Conservation (phyloP, 2,113 vertebrate species). For the Tragelaphus strepsiceros region DNA sequence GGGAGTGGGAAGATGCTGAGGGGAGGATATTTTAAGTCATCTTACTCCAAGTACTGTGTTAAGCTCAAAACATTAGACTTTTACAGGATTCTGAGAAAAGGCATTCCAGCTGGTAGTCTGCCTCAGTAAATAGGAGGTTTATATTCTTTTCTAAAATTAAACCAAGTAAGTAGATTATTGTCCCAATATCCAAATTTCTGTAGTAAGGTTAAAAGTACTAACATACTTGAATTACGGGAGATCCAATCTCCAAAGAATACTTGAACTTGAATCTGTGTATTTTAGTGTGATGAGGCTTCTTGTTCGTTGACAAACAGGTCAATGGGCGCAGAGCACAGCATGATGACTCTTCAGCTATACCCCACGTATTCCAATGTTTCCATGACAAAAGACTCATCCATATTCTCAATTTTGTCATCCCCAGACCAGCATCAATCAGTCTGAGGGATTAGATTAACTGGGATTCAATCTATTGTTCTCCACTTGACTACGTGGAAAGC, state of each 20-base stretch:
- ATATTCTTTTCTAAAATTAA: conserved; percentile 28
- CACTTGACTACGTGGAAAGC: not conserved
- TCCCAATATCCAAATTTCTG: not conserved
- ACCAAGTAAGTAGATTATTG: not conserved
- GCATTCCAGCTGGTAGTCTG: not conserved
- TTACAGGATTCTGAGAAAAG: conserved; percentile 9
- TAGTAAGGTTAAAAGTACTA: not conserved
- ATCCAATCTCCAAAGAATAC: not conserved
- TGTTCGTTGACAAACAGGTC: not conserved
- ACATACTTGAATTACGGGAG: not conserved
- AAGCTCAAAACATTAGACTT: not conserved
- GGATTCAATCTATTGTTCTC: not conserved
- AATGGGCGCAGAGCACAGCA: not conserved
- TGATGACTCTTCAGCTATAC: not conserved
- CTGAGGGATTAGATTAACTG: not conserved
- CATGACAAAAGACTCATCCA: not conserved
- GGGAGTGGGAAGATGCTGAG: not conserved
- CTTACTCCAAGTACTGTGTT: not conserved
- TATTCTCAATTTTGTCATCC: not conserved
- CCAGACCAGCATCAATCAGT: not conserved
- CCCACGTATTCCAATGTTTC: not conserved
- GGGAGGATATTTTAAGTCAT: not conserved
- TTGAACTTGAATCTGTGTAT: not conserved
- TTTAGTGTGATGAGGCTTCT: not conserved
- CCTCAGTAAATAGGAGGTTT: not conserved